A percentile compares a stretch with the other conserved stretches of the same genome.
Evolutionary conservation across 2,113 vertebrate genomes (phyloP).

Genomic region (Protobothrops mucrosquamatus): DNA sequence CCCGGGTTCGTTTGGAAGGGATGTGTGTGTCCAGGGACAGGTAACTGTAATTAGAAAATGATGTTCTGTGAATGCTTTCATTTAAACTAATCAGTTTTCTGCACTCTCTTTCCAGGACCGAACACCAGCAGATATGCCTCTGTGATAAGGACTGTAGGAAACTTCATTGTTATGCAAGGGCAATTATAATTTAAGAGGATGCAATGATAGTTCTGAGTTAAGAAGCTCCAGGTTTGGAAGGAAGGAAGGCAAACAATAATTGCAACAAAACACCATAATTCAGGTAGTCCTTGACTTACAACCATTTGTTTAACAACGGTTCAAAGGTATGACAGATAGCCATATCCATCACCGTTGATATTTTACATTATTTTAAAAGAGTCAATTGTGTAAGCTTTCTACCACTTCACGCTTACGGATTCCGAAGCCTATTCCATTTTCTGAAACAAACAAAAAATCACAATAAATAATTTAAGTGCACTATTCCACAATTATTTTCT

Average conservation of each 20-base stretch:
- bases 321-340: background rate
- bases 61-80: background rate
- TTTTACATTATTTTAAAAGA: background rate
- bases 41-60: background rate
- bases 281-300: background rate
- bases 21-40: background rate
- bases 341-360: background rate
- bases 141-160: background rate
- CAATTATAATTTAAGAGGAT: background rate
- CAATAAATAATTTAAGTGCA: conserved; percentile 12
- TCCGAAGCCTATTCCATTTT: background rate
- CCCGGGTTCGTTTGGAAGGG: background rate
- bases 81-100: background rate
- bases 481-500: background rate
- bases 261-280: background rate
- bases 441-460: background rate
- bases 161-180: background rate
- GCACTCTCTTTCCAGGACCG: background rate
- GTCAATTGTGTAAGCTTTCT: background rate
- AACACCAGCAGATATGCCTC: background rate
- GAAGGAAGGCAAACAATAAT: background rate
- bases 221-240: background rate
- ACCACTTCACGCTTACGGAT: background rate
- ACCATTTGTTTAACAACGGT: background rate
- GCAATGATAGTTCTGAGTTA: background rate